phyloP scores from a whole-genome alignment of 2,797 vertebrate species.

The Helicolenus hilgendorfi region DNA sequence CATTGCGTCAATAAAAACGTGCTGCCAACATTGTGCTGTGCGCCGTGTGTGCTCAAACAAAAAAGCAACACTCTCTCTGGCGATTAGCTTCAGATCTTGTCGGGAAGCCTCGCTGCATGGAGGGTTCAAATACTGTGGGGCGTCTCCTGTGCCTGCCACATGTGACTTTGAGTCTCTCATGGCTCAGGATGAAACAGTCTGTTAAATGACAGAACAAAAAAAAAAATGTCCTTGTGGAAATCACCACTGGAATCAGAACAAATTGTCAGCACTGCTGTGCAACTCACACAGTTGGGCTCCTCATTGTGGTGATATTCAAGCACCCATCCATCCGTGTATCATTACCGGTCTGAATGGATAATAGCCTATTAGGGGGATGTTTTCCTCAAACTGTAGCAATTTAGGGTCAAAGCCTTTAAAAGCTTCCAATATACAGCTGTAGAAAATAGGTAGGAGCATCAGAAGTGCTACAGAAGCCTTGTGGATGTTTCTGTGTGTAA shows the following conservation, averaged over 20 bases:
- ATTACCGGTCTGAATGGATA: conserved; percentile 6
- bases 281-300: neutral
- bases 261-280: neutral
- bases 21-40: neutral
- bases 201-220: conserved; percentile 11
- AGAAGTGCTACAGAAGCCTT: neutral
- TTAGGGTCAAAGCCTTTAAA: neutral
- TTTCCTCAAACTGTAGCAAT: conserved; percentile 3
- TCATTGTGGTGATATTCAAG: conserved; percentile 1
- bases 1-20: neutral
- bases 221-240: neutral
- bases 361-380: neutral
- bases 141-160: neutral
- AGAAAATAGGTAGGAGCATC: neutral
- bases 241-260: neutral
- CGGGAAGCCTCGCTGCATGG: neutral
- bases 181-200: conserved; percentile 19
- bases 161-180: neutral
- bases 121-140: neutral
- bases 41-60: neutral
- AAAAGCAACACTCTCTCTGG: neutral
- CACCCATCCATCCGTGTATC: neutral
- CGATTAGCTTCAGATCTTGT: neutral
- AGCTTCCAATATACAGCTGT: neutral
- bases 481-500: neutral